phyloP scores from a whole-genome alignment of 2,113 vertebrate species.

The Laterallus jamaicensis region DNA sequence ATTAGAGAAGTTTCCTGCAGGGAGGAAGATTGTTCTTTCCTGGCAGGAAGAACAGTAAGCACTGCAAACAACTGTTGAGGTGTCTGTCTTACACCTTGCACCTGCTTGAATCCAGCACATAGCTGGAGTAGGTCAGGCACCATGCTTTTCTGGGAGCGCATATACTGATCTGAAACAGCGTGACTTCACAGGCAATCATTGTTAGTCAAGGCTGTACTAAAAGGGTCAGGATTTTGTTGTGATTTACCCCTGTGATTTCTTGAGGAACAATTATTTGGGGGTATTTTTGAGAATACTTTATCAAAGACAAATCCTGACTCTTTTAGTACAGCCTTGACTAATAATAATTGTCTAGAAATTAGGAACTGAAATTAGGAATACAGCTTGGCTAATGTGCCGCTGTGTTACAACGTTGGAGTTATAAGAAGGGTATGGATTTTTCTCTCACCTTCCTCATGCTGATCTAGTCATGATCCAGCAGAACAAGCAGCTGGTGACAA shows the following conservation, averaged over 20 bases:
- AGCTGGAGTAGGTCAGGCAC: not conserved
- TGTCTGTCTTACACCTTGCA: not conserved
- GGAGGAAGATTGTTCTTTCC: not conserved
- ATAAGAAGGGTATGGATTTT: not conserved
- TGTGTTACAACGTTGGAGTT: not conserved
- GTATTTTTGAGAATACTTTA: too few species aligned
- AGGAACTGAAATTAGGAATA: not conserved
- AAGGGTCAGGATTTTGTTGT: not conserved
- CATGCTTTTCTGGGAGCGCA: not conserved
- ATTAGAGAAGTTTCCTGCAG: not conserved
- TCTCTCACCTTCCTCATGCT: not conserved
- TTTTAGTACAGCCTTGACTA: too few species aligned
- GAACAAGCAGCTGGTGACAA: not conserved
- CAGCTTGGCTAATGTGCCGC: rapidly evolving
- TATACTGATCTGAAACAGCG: not conserved
- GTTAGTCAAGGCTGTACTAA: not conserved
- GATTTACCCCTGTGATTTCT: too few species aligned
- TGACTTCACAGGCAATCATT: not conserved
- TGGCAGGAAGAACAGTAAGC: not conserved
- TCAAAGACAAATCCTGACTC: too few species aligned
- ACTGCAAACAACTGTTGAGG: not conserved
- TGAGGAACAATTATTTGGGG: too few species aligned
- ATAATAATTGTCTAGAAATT: too few species aligned
- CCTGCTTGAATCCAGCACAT: not conserved
- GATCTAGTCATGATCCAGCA: not conserved